Evolutionary conservation across 2,888 invertebrate species (phyloP), one percentile per base, ranked within the genome.

Genomic region (Drosophila mayaguana): DNA sequence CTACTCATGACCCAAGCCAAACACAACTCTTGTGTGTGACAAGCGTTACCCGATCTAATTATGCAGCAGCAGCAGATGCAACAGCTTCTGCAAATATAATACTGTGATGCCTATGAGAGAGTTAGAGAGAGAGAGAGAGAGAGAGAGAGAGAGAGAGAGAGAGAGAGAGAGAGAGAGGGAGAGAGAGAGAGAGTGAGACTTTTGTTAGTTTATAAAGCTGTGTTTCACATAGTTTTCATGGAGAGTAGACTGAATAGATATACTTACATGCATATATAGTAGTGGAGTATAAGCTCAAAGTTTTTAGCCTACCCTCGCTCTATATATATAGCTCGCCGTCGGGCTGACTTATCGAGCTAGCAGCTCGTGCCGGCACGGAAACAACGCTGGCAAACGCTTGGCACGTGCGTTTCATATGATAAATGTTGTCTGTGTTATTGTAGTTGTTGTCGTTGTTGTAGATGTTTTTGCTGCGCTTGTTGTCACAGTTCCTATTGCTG

Each of bases 331-430:
- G 36, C 62, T 56, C 45, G 25, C 50, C 76, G 28, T 57, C 4
- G 43, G 46, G 53, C 61, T 61, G 60, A 80, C 75, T 78, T 81
- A 87, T 78, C 85, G 70, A 63, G 62, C 63, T 48, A n/a, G 45
- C 55, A 66, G 70, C 66, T 74, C 45, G 43, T 55, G 59, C 38
- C 55, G 69, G 48, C 53, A 65, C 83, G 82, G 85, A 85, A 82
- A 77, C 73, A 81, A 36, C 55, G 48, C 51, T 70, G 85, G 85
- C 85, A 89, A 89, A 81, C 80, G 89, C 89, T 64, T 87, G 75
- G 80, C 80, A 84, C 84, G 84, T 84, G 84, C 82, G 84, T 79
- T 89, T 80, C 84, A 84, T 84, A 85, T 89, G 89, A 84, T 84
- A 84, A 84, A 84, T 89, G 85, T 81, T 75, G 74, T 57, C 88